Percentiles rank a stretch among this genome's conserved stretches.
These are phyloP conservation scores for Ladona fulva DNA, from an alignment of 1,140 invertebrate genomes.

Conservation along the genomic window DNA sequence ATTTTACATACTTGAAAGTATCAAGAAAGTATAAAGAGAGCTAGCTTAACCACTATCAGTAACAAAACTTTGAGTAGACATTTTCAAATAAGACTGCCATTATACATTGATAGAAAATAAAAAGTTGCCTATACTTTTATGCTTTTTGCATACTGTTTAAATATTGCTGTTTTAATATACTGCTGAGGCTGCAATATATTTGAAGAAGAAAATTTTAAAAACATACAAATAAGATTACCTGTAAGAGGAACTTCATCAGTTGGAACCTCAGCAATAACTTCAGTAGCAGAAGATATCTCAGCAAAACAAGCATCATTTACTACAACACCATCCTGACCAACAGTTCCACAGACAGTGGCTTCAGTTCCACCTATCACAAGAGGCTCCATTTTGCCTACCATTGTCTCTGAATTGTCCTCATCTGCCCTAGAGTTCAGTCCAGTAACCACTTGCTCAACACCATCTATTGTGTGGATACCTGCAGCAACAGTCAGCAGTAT, in stretches of 20 bases:
- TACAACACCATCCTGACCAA: neutral
- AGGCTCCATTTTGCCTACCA: neutral
- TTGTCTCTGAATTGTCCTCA: neutral
- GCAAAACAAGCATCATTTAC: neutral
- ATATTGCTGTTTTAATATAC: too few species aligned
- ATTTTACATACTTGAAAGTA: too few species aligned
- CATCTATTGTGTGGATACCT: neutral
- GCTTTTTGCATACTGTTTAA: too few species aligned
- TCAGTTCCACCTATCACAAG: neutral
- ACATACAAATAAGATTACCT: neutral
- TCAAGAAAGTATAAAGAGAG: too few species aligned
- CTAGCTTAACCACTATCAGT: too few species aligned
- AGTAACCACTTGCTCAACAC: too few species aligned
- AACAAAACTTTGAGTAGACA: too few species aligned
- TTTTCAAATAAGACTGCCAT: too few species aligned
- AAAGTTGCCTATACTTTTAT: too few species aligned
- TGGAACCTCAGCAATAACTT: neutral
- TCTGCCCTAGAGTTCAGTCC: neutral
- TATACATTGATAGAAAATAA: too few species aligned
- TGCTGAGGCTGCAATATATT: too few species aligned
- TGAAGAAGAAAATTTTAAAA: too few species aligned
- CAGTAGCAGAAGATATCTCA: neutral
- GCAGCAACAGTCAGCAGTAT: slow-evolving; percentile 5
- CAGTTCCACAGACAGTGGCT: neutral
- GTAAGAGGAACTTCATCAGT: neutral